phyloP scores from a whole-genome alignment of 2,888 invertebrate genomes.

The Sipha maydis region DNA sequence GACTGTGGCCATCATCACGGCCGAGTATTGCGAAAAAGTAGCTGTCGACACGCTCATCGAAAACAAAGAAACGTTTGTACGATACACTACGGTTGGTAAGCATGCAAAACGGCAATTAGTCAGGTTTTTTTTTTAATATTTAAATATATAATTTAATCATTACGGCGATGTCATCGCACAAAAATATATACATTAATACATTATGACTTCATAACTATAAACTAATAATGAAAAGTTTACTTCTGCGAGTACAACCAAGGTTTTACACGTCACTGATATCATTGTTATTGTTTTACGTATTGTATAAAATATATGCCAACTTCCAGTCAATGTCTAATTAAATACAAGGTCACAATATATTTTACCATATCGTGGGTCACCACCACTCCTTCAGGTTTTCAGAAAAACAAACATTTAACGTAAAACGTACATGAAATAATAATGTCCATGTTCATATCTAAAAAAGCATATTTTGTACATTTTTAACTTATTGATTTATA shows the following conservation, averaged over 20 bases:
- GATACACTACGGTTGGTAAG: slow-evolving; percentile 96
- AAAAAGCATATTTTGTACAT: no score
- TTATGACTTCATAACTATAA: background rate
- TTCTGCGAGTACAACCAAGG: slow-evolving; percentile 18
- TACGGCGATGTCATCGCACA: background rate
- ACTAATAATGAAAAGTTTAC: background rate
- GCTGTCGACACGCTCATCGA: slow-evolving; percentile 98
- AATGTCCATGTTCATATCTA: no score
- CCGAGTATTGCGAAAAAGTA: slow-evolving; percentile 96
- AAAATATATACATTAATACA: background rate
- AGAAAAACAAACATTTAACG: no score
- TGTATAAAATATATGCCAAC: background rate
- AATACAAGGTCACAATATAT: slow-evolving; percentile 31
- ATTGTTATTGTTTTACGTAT: background rate
- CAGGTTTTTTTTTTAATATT: background rate
- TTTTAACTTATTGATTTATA: no score
- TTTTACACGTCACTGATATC: background rate
- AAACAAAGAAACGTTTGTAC: slow-evolving; percentile 94
- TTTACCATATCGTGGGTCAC: background rate
- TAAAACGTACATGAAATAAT: no score
- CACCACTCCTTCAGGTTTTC: no score
- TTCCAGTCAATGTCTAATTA: slow-evolving; percentile 12
- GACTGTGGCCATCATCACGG: slow-evolving; percentile 97
- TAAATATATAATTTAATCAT: slow-evolving; percentile 4
- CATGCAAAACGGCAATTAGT: background rate